Evolutionary conservation across 2,888 invertebrate genomes (phyloP), one percentile per base, ranked within the genome.

Genomic region (Apeira syringaria): DNA sequence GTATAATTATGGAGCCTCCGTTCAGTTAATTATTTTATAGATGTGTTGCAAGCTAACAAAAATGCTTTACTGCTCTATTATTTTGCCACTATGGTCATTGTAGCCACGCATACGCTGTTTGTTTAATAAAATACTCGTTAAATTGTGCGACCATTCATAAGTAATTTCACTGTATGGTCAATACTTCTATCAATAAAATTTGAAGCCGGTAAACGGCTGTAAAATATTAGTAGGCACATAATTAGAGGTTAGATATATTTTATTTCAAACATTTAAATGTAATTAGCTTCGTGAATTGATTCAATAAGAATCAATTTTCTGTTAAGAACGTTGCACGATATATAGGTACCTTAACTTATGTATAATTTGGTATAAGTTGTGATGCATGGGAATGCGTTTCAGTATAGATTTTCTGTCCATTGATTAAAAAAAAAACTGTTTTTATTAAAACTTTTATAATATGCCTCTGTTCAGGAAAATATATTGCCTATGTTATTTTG

Each of bases 1-100:
- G 56, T 61, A 69, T 78, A 69, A 79, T 74, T 68, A 73, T 70
- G 61, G 47, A 72, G 68, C 69, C 67, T 68, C 72, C 59, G 70
- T 68, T 55, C 60, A 58, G 49, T 67, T 67, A 64, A 76, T 76
- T 70, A 70, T 65, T 76, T 74, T 72, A 76, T 77, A 59, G 61
- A 54, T 63, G 60, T 63, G 61, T 64, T 64, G 60, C 59, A 61
- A 58, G 59, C 63, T 59, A 64, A 68, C 67, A 63, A 67, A 72
- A 71, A 67, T 58, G 49, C 61, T 73, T 68, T 62, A 67, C 55
- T 65, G 53, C 56, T 60, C 50, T 36, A 63, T 64, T 64, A 69
- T 59, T 56, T 50, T 61, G 54, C 55, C 56, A 63, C 57, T 61
- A 64, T 40, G 42, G 47, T 49, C 55, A 61, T 63, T 50, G 58